Evolutionary conservation across 1,140 invertebrate genomes (phyloP), one percentile per base, ranked within the genome.

Genomic region (Drosophila bocqueti): DNA sequence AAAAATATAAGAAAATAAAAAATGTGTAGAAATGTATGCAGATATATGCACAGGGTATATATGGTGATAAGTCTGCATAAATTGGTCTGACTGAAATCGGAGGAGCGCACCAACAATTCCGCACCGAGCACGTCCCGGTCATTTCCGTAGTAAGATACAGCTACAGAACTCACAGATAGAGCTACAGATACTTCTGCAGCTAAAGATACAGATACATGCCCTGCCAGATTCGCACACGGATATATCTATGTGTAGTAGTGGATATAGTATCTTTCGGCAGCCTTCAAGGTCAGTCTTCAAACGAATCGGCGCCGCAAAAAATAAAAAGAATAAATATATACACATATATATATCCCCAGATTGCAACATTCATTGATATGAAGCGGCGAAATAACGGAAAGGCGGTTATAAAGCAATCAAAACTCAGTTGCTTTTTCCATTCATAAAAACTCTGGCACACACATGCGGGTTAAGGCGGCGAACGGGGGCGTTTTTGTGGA

Each of bases 61-160:
- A 40, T 49, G 60, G 46, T 49, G 55, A 31, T 58, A 60, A 40
- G 76, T 74, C 61, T 62, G 77, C 52, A 73, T 79, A 60, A 74
- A 47, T 79, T 59, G 55, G 64, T 34, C 45, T 59, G 75, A 49
- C 57, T 46, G 18, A 50, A 71, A 67, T 43, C 18, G 45, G 50
- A 72, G 65, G 38, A 58, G 43, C 52, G 67, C 62, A 67, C 34
- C 34, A 55, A 49, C 83, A 59, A 71, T 78, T 57, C 55, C 61
- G 52, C 73, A 71, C 67, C 61, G 67, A 68, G 81, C 84, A 89
- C 84, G 84, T 89, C 78, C 85, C 81, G 43, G 73, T 76, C 84
- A 75, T 89, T 89, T 89, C 84, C 85, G 84, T 54, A 90, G 84
- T 89, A 64, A 73, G 85, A 84, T 79, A 83, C 78, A 90, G 81